phyloP scores from a whole-genome alignment of 2,113 vertebrate species.

The Anhinga anhinga region DNA sequence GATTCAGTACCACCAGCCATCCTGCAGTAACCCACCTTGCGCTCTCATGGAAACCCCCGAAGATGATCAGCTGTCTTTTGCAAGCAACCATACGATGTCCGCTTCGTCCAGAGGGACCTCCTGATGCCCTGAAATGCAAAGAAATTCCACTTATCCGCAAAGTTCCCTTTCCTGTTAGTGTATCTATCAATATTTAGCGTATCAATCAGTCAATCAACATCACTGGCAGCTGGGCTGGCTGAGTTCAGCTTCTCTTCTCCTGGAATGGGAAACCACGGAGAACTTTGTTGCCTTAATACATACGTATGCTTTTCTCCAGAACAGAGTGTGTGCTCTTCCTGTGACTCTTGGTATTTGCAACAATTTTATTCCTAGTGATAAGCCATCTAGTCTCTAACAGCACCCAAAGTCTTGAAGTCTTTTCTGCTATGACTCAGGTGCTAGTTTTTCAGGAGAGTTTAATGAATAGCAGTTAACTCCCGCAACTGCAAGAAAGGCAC shows the following conservation, averaged over 20 bases:
- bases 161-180: background rate
- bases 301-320: background rate
- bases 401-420: background rate
- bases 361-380: background rate
- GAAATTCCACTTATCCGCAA: background rate
- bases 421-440: conserved; percentile 12
- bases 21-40: conserved; percentile 73
- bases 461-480: background rate
- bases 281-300: rapidly evolving
- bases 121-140: conserved; percentile 77
- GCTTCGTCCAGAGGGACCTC: conserved; percentile 90
- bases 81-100: conserved; percentile 92
- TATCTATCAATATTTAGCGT: background rate
- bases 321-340: background rate
- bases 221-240: background rate
- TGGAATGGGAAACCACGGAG: background rate
- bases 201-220: background rate
- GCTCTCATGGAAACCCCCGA: conserved; percentile 96
- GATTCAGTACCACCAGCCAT: background rate
- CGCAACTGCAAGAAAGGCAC: background rate
- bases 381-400: background rate
- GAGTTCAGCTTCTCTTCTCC: background rate
- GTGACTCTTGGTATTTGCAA: background rate
- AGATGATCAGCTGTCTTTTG: conserved; percentile 89
- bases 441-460: background rate